phyloP scores from a whole-genome alignment of 35 echinoderm and acorn worm species.

The Holothuria glaberrima region DNA sequence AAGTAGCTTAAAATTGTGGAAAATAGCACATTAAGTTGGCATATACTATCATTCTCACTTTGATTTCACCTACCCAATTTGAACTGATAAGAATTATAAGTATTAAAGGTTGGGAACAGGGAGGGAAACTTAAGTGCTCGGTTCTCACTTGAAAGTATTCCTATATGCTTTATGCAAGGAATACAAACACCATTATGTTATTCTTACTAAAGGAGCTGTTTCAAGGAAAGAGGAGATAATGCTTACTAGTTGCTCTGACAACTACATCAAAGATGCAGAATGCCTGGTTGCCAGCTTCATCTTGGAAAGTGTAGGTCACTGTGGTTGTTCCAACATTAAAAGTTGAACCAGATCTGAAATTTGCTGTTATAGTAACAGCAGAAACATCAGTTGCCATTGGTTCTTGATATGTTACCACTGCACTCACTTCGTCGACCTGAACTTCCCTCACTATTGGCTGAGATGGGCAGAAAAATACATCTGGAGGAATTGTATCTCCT shows the following conservation, averaged over 20 bases:
- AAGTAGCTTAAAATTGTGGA: no score
- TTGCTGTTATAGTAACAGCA: neutral
- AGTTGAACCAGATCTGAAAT: neutral
- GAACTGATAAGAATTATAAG: no score
- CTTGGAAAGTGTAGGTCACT: neutral
- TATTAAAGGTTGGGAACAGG: no score
- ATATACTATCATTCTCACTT: no score
- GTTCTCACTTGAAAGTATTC: no score
- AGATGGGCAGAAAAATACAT: constrained; percentile 9
- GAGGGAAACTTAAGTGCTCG: no score
- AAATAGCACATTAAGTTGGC: no score
- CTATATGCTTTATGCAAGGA: no score
- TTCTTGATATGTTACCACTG: neutral
- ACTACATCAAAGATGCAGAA: constrained; percentile 35
- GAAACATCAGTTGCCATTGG: constrained; percentile 34
- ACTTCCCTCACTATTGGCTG: constrained; percentile 13
- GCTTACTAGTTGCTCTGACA: constrained; percentile 26
- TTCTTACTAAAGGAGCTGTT: no score
- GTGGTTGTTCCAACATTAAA: constrained; percentile 24
- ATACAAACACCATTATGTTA: no score
- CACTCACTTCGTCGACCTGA: neutral
- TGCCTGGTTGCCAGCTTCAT: constrained; percentile 44
- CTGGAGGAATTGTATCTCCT: constrained; percentile 19
- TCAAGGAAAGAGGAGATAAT: neutral
- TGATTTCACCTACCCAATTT: no score